Conservation (phyloP, 2,888 invertebrate genomes). For the Clunio marinus region DNA sequence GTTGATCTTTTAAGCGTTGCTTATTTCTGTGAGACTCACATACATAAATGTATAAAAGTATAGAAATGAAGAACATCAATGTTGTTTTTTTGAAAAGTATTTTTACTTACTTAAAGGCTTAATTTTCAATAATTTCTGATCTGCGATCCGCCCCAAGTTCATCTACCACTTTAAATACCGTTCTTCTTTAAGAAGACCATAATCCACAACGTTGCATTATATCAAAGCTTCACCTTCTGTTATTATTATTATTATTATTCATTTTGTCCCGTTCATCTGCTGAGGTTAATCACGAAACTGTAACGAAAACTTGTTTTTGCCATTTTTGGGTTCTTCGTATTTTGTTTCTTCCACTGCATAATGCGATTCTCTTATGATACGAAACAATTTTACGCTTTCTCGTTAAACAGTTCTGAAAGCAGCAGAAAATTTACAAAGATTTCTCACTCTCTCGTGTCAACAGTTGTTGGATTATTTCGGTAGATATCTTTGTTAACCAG, state of each 20-base stretch:
- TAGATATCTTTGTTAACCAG: too few relatives aligned
- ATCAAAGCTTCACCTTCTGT: too few relatives aligned
- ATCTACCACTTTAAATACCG: background rate
- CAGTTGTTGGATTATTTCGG: too few relatives aligned
- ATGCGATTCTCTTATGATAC: background rate
- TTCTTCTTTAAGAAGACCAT: conserved; percentile 6
- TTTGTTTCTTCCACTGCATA: background rate
- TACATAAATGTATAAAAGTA: too few relatives aligned
- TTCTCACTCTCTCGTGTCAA: too few relatives aligned
- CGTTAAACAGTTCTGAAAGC: too few relatives aligned
- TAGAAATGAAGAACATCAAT: too few relatives aligned
- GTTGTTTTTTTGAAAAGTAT: too few relatives aligned
- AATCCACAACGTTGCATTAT: background rate
- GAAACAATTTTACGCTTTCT: background rate
- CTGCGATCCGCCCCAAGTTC: background rate
- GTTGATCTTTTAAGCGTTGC: background rate
- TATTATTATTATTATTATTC: background rate
- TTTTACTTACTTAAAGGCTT: too few relatives aligned
- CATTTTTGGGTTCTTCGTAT: background rate
- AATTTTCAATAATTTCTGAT: background rate
- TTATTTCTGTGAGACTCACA: too few relatives aligned
- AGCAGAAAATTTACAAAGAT: too few relatives aligned
- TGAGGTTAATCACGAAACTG: background rate
- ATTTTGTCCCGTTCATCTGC: background rate
- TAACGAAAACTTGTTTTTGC: background rate